Percentiles rank a stretch among this genome's conserved stretches.
Evolutionary conservation across 2,113 vertebrate species (phyloP).

Genomic region (Podarcis muralis): DNA sequence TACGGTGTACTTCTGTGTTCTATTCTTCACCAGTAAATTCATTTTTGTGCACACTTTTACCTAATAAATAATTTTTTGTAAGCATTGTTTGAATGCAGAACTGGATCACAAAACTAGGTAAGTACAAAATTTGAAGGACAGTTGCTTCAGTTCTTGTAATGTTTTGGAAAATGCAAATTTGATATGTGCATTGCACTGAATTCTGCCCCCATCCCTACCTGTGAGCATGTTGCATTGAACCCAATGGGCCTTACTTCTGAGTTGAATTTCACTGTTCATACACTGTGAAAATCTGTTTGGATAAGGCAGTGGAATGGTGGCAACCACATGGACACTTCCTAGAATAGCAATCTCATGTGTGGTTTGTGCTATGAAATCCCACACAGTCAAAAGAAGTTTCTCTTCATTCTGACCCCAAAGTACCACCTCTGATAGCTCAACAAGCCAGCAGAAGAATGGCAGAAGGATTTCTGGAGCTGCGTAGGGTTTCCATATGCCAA

Average conservation of each 20-base stretch:
- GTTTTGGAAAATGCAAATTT: too few species aligned
- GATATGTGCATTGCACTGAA: too few species aligned
- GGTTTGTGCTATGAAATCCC: not conserved
- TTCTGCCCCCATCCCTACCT: not conserved
- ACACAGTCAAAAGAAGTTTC: not conserved
- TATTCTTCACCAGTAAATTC: too few species aligned
- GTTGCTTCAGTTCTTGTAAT: too few species aligned
- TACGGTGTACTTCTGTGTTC: too few species aligned
- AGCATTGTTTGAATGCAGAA: too few species aligned
- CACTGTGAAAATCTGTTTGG: not conserved
- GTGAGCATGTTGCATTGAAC: not conserved
- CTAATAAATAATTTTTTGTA: too few species aligned
- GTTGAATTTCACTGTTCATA: not conserved
- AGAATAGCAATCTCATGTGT: not conserved
- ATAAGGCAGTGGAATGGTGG: not conserved
- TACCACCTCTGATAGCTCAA: not conserved
- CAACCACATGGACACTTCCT: not conserved
- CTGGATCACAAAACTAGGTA: too few species aligned
- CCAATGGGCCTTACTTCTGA: not conserved
- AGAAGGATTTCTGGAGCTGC: not conserved
- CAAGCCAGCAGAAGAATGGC: not conserved
- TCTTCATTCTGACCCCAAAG: not conserved
- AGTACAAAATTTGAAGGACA: too few species aligned
- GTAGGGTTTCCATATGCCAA: not conserved
- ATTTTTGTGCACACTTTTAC: too few species aligned